These are phyloP conservation scores for Pholis gunnellus DNA, from an alignment of 2,113 vertebrate species.

Conservation along the genomic window DNA sequence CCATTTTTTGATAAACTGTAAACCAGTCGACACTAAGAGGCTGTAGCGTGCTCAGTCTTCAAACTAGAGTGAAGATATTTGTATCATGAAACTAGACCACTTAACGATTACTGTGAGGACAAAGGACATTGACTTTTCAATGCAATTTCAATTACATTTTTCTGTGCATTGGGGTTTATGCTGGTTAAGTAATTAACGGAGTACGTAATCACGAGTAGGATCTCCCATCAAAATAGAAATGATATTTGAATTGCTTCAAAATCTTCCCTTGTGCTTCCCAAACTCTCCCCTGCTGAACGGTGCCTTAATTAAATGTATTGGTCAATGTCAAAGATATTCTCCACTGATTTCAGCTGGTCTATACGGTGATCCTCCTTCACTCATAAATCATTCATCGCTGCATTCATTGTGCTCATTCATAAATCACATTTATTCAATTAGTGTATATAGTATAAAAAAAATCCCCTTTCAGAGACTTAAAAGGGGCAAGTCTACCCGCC, in stretches of 20 bases:
- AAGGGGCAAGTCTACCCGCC: background rate
- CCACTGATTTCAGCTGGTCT: background rate
- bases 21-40: background rate
- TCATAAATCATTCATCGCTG: background rate
- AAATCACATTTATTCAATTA: background rate
- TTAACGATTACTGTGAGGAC: background rate
- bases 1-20: background rate
- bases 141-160: background rate
- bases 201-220: background rate
- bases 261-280: background rate
- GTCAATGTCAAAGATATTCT: background rate
- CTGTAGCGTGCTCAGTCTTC: background rate
- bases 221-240: background rate
- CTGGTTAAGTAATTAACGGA: background rate
- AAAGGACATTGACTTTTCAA: background rate
- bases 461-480: background rate
- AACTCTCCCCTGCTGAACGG: background rate
- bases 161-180: background rate
- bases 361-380: background rate
- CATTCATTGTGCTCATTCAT: background rate
- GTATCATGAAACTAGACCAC: background rate
- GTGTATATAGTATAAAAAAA: background rate
- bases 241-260: background rate
- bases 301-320: background rate
- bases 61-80: background rate